Base-by-base conservation (phyloP, 2,113 vertebrate genomes). In the Puffinus mauretanicus region DNA sequence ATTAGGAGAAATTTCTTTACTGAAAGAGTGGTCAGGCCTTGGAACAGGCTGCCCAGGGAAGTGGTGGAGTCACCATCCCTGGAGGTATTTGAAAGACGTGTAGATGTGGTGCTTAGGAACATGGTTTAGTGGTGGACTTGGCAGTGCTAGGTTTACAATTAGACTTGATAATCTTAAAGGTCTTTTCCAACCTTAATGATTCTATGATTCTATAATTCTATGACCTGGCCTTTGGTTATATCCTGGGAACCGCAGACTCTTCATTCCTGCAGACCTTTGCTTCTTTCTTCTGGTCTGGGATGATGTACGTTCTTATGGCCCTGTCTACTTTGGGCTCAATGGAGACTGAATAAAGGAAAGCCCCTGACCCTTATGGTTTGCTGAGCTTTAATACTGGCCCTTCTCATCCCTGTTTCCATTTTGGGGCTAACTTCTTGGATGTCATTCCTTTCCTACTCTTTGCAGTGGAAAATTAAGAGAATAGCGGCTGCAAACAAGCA, bases 291-390 rank as follows among this genome's bases (percentile, higher is more conserved):
- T 12, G 9, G 13, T 29, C 13, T 40, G 17, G 38, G 32, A 52
- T 4, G 10, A n/a, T 34, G 9, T 38, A 54, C 2, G 1, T 75
- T 75, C 27, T 34, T 34, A 32, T 44, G 36, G 67, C 16, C 32
- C 24, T 11, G 3, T 19, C 36, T 80, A 16, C 42, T 57, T n/a
- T 30, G 27, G 24, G 11, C 2, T 64, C 19, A 62, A 38, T 18
- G 24, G 16, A 6, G 13, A 30, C 24, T 51, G 49, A 62, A 62
- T 67, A 57, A 49, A 75, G 7, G 25, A 55, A 73, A 61, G 5
- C 13, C 8, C 29, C 8, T 0, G 2, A 62, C 5, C 7, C 16
- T 65, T 20, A 38, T 1, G 2, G 13, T 21, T 34, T 60, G 29
- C 30, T 52, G 24, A 65, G 8, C 26, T 60, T 86, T 42, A 34